A percentile compares a stretch with the other conserved stretches of the same genome.
Conservation (phyloP, 1,140 invertebrate genomes). For the Drosophila leontia region DNA sequence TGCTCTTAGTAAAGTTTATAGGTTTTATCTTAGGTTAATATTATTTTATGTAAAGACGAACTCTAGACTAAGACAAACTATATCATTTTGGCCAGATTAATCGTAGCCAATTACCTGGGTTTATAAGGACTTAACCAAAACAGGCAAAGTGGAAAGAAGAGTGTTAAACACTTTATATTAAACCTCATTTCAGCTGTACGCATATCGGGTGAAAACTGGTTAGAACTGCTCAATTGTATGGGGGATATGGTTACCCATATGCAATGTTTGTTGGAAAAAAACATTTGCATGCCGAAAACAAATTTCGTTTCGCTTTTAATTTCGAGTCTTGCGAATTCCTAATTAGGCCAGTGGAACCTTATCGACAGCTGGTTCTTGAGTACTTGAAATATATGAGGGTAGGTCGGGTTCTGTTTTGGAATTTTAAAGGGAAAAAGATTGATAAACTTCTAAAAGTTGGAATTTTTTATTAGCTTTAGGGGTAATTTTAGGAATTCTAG, state of each 20-base stretch:
- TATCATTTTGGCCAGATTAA: fast-evolving
- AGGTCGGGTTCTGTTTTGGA: conserved; percentile 26
- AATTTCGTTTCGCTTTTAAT: conserved; percentile 28
- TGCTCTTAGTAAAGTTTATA: background rate
- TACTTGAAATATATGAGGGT: conserved; percentile 20
- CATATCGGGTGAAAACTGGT: conserved; percentile 47
- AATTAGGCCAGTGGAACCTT: conserved; percentile 36
- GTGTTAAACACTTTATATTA: background rate
- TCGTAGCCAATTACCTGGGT: background rate
- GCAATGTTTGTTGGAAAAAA: conserved; percentile 39
- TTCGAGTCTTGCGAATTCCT: conserved; percentile 22
- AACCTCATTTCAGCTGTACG: background rate
- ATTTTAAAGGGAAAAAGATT: background rate
- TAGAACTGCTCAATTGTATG: conserved; percentile 31
- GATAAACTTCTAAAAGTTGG: background rate
- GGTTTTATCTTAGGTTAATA: background rate
- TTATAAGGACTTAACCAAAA: background rate
- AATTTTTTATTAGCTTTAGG: background rate
- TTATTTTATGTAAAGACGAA: background rate
- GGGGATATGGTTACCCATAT: conserved; percentile 7
- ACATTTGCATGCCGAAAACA: conserved; percentile 39
- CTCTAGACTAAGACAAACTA: background rate
- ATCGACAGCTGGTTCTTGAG: conserved; percentile 9
- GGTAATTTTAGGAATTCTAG: background rate
- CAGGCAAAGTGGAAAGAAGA: background rate